Evolutionary conservation across 2,113 vertebrate genomes (phyloP).

Genomic region (Nymphicus hollandicus): DNA sequence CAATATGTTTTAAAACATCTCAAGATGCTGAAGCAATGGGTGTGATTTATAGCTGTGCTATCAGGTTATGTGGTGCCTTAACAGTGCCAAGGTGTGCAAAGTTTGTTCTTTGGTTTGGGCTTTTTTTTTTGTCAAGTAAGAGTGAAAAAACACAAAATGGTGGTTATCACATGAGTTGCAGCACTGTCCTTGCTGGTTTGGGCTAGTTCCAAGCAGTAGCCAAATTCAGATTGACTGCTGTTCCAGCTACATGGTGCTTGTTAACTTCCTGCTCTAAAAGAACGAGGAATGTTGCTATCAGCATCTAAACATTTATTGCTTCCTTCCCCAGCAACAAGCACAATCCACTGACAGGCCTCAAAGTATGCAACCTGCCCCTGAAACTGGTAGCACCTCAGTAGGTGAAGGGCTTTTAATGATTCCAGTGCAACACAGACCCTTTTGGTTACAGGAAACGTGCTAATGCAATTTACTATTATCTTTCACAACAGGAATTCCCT

Average conservation of each 20-base stretch:
- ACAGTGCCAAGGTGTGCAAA: not conserved
- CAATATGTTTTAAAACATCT: not conserved
- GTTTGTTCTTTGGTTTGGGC: not conserved
- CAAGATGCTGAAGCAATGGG: accelerated
- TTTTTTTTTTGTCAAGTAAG: not conserved
- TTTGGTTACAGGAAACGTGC: conserved; percentile 1
- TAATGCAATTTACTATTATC: conserved; percentile 21
- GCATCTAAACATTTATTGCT: conserved; percentile 49
- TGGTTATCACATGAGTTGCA: not conserved
- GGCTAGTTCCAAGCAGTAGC: not conserved
- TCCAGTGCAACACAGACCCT: not conserved
- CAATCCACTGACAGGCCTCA: not conserved
- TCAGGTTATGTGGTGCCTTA: not conserved
- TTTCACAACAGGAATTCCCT: conserved; percentile 41
- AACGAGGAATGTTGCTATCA: conserved; percentile 13
- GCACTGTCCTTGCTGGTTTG: not conserved
- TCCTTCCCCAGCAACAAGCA: conserved; percentile 15
- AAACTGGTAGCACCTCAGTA: not conserved
- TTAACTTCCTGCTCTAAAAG: conserved; percentile 29
- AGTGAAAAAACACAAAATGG: not conserved
- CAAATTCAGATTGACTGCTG: not conserved
- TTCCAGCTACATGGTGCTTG: not conserved
- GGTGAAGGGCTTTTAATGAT: not conserved
- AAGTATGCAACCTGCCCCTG: not conserved
- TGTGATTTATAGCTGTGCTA: not conserved